These are phyloP conservation scores for Hanleya hanleyi DNA, from an alignment of 2,888 invertebrate genomes.

Conservation along the genomic window DNA sequence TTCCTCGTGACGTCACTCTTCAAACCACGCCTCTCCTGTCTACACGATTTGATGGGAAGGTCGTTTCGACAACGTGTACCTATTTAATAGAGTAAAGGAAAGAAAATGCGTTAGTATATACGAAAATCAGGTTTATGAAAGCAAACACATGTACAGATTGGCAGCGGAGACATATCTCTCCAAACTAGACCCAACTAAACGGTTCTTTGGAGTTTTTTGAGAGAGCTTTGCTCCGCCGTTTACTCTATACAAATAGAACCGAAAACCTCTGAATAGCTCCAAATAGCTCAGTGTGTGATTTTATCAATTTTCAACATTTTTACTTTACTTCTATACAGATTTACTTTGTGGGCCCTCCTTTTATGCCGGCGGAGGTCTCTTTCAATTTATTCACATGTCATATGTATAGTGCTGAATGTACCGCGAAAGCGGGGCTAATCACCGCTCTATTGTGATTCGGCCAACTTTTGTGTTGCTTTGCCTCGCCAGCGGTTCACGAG, in stretches of 20 bases:
- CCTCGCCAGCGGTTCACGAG: neutral
- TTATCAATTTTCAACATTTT: constrained; percentile 7
- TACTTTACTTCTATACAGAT: neutral
- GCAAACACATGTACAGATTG: neutral
- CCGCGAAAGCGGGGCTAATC: neutral
- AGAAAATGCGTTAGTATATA: neutral
- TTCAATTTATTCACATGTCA: neutral
- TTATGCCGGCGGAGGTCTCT: neutral
- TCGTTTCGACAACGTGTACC: no score
- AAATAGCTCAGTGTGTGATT: constrained; percentile 1
- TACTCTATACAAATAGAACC: neutral
- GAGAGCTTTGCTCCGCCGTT: neutral
- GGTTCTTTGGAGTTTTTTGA: neutral
- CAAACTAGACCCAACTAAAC: neutral
- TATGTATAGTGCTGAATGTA: neutral
- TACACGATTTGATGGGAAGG: neutral
- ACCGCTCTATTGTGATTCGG: neutral
- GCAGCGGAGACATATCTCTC: neutral
- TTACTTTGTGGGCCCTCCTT: neutral
- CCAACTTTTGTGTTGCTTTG: neutral
- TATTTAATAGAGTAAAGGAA: no score
- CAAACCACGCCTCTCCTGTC: neutral
- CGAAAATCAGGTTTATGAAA: neutral
- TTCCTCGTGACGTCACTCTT: neutral
- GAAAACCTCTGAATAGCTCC: neutral